Evolutionary conservation across 2,113 vertebrate species (phyloP).

Genomic region (Holacanthus passer): DNA sequence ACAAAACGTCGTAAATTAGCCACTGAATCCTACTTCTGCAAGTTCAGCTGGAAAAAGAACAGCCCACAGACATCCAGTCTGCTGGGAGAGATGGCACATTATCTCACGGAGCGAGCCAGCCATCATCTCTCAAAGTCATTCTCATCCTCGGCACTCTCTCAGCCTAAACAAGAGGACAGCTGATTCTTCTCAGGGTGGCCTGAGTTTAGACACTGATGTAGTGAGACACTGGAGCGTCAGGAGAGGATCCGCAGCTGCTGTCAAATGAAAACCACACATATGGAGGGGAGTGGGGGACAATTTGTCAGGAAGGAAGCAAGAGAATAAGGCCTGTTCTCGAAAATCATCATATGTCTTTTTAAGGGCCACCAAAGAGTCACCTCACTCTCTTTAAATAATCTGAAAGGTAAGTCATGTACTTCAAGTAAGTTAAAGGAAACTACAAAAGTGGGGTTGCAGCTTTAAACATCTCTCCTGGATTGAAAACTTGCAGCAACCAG

Average conservation of each 20-base stretch:
- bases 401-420: background rate
- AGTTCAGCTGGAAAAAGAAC: background rate
- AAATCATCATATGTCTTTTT: background rate
- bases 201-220: slow-evolving; percentile 50
- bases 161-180: slow-evolving; percentile 62
- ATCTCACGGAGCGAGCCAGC: slow-evolving; percentile 1
- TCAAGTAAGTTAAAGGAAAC: background rate
- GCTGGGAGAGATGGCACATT: background rate
- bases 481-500: slow-evolving; percentile 44
- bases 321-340: background rate
- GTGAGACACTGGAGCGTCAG: slow-evolving; percentile 8
- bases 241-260: slow-evolving; percentile 67
- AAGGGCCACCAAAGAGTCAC: background rate
- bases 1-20: slow-evolving; percentile 1
- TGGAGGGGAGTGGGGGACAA: no score
- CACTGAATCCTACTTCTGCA: background rate
- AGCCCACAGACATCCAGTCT: background rate
- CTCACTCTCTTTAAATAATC: background rate
- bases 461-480: background rate
- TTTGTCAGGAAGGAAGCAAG: background rate
- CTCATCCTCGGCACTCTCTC: slow-evolving; percentile 45
- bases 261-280: background rate
- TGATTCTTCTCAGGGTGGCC: slow-evolving; percentile 59
- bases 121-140: slow-evolving; percentile 6
- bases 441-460: background rate